Conservation (phyloP, 2,797 vertebrate genomes). For the Linurgus olivaceus region DNA sequence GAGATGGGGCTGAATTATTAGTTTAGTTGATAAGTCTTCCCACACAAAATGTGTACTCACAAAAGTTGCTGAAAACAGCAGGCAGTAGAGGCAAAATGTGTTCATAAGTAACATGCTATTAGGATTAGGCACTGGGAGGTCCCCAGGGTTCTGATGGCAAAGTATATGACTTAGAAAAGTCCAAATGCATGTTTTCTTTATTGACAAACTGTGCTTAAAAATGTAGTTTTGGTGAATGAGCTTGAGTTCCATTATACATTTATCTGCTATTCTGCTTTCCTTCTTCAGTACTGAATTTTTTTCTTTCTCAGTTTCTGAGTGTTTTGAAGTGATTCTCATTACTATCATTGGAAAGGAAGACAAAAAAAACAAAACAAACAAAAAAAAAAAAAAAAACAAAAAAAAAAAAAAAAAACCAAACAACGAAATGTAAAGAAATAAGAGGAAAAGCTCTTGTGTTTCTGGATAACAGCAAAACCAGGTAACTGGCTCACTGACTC, state of each 20-base stretch:
- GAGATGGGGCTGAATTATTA: not conserved
- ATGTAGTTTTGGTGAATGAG: not conserved
- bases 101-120: not conserved
- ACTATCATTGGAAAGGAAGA: not conserved
- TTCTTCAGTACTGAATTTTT: not conserved
- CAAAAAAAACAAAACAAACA: not conserved
- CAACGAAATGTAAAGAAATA: not conserved
- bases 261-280: not conserved
- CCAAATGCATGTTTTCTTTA: not conserved
- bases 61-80: not conserved
- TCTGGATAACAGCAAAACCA: not conserved
- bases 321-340: not conserved
- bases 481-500: not conserved
- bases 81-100: not conserved
- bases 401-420: accelerated
- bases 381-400: not conserved
- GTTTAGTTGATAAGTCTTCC: not conserved
- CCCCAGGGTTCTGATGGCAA: not conserved
- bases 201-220: not conserved
- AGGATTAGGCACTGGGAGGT: not conserved
- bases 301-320: not conserved
- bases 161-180: not conserved
- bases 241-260: not conserved
- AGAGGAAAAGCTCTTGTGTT: not conserved
- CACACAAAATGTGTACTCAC: not conserved